These are phyloP conservation scores for Hucho hucho DNA, from an alignment of 2,113 vertebrate species.

Conservation along the genomic window DNA sequence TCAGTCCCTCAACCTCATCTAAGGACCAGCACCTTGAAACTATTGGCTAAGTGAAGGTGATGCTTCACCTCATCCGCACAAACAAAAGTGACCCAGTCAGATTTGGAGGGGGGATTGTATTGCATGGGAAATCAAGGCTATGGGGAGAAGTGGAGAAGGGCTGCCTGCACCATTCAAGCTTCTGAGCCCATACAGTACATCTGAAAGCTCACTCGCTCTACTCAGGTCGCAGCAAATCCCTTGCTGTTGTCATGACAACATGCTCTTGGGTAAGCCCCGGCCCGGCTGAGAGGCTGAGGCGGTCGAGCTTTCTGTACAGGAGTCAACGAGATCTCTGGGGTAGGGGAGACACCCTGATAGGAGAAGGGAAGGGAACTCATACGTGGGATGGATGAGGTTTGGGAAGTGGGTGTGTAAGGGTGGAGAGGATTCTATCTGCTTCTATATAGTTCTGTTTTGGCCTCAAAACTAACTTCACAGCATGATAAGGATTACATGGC, in stretches of 20 bases:
- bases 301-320: slow-evolving; percentile 41
- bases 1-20: not conserved
- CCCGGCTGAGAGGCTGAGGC: slow-evolving; percentile 55
- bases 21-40: not conserved
- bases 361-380: not conserved
- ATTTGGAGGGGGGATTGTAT: slow-evolving; percentile 34
- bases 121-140: slow-evolving; percentile 29
- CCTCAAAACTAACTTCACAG: not conserved
- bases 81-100: slow-evolving; percentile 9
- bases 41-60: slow-evolving; percentile 25
- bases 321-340: slow-evolving; percentile 47
- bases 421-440: not conserved
- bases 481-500: not conserved
- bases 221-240: slow-evolving; percentile 57
- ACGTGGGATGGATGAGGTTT: not conserved
- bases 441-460: not conserved
- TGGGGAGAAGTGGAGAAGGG: slow-evolving; percentile 21
- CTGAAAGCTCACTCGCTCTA: slow-evolving; percentile 54
- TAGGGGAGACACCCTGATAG: slow-evolving; percentile 53
- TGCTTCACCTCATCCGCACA: not conserved
- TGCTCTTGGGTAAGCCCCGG: slow-evolving; percentile 54
- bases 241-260: slow-evolving; percentile 72
- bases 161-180: slow-evolving; percentile 44
- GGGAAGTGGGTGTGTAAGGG: slow-evolving; percentile 23
- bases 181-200: slow-evolving; percentile 51